Evolutionary conservation across 2,797 vertebrate species (phyloP), one percentile per base, ranked within the genome.

Genomic region (Etheostoma perlongum): DNA sequence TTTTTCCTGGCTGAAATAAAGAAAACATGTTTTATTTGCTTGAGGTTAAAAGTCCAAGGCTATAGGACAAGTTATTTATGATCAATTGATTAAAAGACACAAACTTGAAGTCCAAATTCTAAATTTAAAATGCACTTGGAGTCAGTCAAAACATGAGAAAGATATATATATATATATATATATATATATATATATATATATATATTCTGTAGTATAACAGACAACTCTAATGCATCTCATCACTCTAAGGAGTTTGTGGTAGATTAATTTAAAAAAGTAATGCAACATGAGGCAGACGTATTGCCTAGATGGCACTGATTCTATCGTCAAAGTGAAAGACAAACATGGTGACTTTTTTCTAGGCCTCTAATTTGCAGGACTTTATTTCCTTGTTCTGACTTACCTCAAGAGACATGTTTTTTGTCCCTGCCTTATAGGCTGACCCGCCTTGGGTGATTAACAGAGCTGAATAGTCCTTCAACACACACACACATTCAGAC

Each of bases 311-410:
- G 84, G 86, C 85, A 88, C 74, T 82, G 76, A 88, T 90, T 93
- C 84, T 91, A 93, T 92, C 90, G 93, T 94, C 92, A 92, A 91
- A 87, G 74, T 91, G 89, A 94, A 93, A 90, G 92, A 92, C 86
- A 88, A 89, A 91, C 82, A 81, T 74, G 46, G 61, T 40, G 82
- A 83, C 86, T 81, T 92, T 88, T 91, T 91, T 90, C 80, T 77
- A 65, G 90, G 78, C 78, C 80, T 90, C 73, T 86, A 87, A 90
- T 92, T 91, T 88, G 73, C 72, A 76, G 79, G 81, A 89, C 84
- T 92, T 88, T 89, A 89, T 86, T 90, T 91, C 81, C 84, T 83
- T 72, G 76, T 83, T 92, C 88, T 83, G 91, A 89, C 91, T 90
- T 91, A 91, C 86, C 86, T 89, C 84, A 89, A 79, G 83, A 90